Percentiles rank a stretch among this genome's conserved stretches.
Evolutionary conservation across 2,113 vertebrate species (phyloP).

Genomic region (Dasypus novemcinctus): DNA sequence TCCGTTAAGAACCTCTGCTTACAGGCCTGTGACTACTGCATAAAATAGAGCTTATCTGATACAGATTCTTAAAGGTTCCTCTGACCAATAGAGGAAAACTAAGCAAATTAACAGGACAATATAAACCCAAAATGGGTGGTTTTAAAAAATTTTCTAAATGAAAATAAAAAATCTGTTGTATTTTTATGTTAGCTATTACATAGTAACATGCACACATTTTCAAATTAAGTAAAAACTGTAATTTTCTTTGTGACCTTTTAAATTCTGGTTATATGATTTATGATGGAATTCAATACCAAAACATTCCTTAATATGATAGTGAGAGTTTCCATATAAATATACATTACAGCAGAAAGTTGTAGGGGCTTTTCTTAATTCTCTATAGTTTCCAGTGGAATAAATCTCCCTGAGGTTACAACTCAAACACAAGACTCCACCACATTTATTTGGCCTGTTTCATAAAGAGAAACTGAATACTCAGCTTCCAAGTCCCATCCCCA

Average conservation of each 20-base stretch:
- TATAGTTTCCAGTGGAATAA: background rate
- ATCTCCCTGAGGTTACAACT: background rate
- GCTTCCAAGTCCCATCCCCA: background rate
- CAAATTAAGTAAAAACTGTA: background rate
- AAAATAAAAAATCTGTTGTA: background rate
- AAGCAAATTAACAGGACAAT: background rate
- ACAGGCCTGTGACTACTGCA: background rate
- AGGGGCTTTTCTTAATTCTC: background rate
- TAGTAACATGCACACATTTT: background rate
- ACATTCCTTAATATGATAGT: background rate
- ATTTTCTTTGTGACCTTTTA: background rate
- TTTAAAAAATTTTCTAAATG: background rate
- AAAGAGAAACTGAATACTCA: background rate
- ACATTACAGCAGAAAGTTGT: slow-evolving; percentile 7
- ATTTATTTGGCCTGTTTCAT: background rate
- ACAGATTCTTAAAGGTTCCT: background rate
- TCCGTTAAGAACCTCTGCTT: background rate
- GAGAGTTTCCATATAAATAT: background rate
- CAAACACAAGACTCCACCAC: background rate
- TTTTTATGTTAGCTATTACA: slow-evolving; percentile 5
- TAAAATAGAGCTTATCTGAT: background rate
- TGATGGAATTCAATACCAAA: background rate
- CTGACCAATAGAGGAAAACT: background rate
- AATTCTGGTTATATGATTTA: slow-evolving; percentile 15
- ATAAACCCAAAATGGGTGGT: background rate